Base-by-base conservation (phyloP, 2,888 invertebrate genomes). In the Drosophila macrospina region DNA sequence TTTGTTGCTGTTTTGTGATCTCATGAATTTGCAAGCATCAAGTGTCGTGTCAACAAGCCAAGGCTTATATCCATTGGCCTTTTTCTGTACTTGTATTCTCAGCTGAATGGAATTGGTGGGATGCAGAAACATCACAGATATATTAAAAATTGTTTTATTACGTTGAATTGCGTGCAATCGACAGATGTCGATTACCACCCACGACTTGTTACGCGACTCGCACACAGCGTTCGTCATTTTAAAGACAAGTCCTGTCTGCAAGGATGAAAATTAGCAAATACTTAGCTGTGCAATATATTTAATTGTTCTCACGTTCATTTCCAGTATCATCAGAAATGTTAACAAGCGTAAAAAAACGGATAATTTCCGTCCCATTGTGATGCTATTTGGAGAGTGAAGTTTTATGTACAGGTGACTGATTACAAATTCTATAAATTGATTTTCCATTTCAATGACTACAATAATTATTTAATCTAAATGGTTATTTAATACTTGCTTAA, bases 221-320 rank as follows among this genome's bases (percentile, higher is more conserved):
- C 71, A 69, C 5, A 69, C 48, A 0, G 30, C 47, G 26, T 72
- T 69, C 11, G 64, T 69, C 61, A 66, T 32, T 42, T 70, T 66
- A 24, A 70, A 37, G 34, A 30, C 5, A 28, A 61, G 0, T 30
- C 16, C 61, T 1, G 16, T 34, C 69, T 71, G 45, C 4, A 48
- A 48, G 30, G 24, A 48, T 20, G 5, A 6, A 13, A 37, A 30
- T n/a, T 13, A 6, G 5, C 16, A 5, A 3, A 30, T 4, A 7
- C 2, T 6, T 5, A 16, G 11, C n/a, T 10, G 1, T 2, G 8
- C 20, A 10, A 3, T 1, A 56, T 0, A 13, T 4, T n/a, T 26
- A 1, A 6, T 10, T 1, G 0, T 11, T 5, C 37, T 8, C 37
- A 56, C 56, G 5, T 10, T 37, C 0, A 16, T 2, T 16, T 16